Percentiles rank a stretch among this genome's conserved stretches.
phyloP scores from a whole-genome alignment of 30 jellyfish, hydroid and myxozoan genomes.

The Euphysa ruthae region DNA sequence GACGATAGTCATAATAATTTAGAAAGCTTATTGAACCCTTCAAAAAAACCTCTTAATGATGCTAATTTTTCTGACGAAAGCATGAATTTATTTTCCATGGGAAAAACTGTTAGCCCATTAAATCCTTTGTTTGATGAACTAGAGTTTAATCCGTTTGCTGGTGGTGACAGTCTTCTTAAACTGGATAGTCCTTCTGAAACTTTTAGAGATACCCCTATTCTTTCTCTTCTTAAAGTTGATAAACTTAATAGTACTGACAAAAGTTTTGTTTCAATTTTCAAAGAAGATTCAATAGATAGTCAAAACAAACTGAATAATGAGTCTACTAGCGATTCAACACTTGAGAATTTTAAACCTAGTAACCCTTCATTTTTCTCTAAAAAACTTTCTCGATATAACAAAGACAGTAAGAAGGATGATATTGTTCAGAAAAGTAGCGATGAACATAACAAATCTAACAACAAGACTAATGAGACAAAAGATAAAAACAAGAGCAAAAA shows the following conservation, averaged over 20 bases:
- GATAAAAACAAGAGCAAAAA: conserved; percentile 19
- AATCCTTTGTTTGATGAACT: neutral
- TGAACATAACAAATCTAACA: neutral
- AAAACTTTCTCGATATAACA: too few relatives aligned
- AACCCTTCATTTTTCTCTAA: neutral
- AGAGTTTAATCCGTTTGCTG: neutral
- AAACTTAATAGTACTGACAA: too few relatives aligned
- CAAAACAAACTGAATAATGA: too few relatives aligned
- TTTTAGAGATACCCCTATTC: too few relatives aligned
- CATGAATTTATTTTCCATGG: neutral
- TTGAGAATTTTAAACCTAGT: neutral
- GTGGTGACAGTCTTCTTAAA: neutral
- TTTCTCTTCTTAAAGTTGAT: too few relatives aligned
- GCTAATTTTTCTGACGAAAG: too few relatives aligned
- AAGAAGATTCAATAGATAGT: too few relatives aligned
- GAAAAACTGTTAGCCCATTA: neutral
- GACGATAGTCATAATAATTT: too few relatives aligned
- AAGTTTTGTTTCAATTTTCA: too few relatives aligned
- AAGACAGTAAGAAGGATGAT: neutral
- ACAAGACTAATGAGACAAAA: conserved; percentile 26
- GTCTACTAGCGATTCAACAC: too few relatives aligned
- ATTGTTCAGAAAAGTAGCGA: neutral
- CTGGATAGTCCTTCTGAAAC: too few relatives aligned
- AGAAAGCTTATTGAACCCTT: neutral
- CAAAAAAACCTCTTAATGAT: too few relatives aligned